A percentile compares a stretch with the other conserved stretches of the same genome.
These are phyloP conservation scores for Pristionchus pacificus DNA, from an alignment of 1,140 invertebrate genomes.

Conservation along the genomic window DNA sequence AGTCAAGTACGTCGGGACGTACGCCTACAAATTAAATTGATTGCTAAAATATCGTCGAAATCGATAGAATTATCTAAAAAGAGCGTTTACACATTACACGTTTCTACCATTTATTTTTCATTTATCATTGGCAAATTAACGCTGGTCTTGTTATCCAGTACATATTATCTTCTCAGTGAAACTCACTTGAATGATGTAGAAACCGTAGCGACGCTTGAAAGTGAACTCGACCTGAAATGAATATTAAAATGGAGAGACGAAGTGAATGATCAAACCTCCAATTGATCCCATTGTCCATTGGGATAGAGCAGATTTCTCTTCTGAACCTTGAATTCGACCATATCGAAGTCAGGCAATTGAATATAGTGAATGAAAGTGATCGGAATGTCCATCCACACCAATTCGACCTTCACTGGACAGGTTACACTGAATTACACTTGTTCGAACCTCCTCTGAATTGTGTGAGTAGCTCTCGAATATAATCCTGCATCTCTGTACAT, in stretches of 20 bases:
- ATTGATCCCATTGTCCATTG: constrained; percentile 51
- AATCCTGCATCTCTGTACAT: constrained; percentile 51
- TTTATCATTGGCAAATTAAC: too few species aligned
- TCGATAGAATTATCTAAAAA: background rate
- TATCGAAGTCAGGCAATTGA: constrained; percentile 53
- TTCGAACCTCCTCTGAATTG: constrained; percentile 52
- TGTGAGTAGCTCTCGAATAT: constrained; percentile 54
- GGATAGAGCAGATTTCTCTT: constrained; percentile 38
- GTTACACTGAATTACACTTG: background rate
- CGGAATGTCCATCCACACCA: constrained; percentile 54
- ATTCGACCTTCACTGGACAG: constrained; percentile 16
- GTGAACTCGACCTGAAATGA: constrained; percentile 46
- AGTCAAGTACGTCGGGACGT: constrained; percentile 53
- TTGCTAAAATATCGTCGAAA: background rate
- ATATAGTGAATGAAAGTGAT: constrained; percentile 54
- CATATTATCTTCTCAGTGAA: too few species aligned
- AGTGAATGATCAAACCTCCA: constrained; percentile 40
- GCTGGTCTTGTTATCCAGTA: too few species aligned
- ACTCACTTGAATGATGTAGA: constrained; percentile 55
- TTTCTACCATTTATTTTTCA: too few species aligned
- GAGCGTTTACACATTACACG: background rate
- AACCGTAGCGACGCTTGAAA: constrained; percentile 56
- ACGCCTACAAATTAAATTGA: constrained; percentile 38
- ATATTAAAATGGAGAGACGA: constrained; percentile 11
- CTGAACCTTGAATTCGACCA: constrained; percentile 50